phyloP scores from a whole-genome alignment of 2,113 vertebrate genomes.

The Gasterosteus aculeatus region DNA sequence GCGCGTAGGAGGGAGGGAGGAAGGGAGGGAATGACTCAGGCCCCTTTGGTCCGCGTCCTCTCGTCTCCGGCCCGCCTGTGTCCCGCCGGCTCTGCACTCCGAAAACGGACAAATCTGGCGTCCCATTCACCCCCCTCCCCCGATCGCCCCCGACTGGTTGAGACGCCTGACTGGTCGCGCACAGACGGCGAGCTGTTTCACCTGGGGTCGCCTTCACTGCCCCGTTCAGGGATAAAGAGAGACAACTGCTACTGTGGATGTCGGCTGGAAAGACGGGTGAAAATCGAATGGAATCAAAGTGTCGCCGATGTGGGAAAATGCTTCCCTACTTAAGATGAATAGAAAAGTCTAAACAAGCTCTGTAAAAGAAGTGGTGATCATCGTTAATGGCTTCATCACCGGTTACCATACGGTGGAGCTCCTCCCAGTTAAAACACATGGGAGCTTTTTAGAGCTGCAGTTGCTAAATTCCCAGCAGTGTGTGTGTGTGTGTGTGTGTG shows the following conservation, averaged over 20 bases:
- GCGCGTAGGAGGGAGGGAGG: neutral
- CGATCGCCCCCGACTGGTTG: neutral
- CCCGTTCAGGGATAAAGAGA: neutral
- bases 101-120: constrained; percentile 41
- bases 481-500: too few species aligned
- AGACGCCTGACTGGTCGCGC: neutral
- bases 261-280: neutral
- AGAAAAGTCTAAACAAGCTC: neutral
- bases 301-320: too few species aligned
- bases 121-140: neutral
- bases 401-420: neutral
- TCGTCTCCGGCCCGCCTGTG: constrained; percentile 27
- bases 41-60: constrained; percentile 44
- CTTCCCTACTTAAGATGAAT: too few species aligned
- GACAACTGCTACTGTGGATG: neutral
- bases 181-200: constrained; percentile 17
- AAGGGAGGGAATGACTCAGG: constrained; percentile 29
- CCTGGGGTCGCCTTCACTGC: constrained; percentile 20
- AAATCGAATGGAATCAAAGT: neutral
- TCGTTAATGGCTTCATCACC: neutral
- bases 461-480: constrained; percentile 49
- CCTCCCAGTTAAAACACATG: constrained; percentile 45
- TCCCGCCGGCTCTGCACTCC: constrained; percentile 38
- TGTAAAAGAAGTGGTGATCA: neutral
- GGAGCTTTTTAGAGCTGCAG: constrained; percentile 45